Base-by-base conservation (phyloP, 2,113 vertebrate species). In the Pomatorhinus ruficollis region DNA sequence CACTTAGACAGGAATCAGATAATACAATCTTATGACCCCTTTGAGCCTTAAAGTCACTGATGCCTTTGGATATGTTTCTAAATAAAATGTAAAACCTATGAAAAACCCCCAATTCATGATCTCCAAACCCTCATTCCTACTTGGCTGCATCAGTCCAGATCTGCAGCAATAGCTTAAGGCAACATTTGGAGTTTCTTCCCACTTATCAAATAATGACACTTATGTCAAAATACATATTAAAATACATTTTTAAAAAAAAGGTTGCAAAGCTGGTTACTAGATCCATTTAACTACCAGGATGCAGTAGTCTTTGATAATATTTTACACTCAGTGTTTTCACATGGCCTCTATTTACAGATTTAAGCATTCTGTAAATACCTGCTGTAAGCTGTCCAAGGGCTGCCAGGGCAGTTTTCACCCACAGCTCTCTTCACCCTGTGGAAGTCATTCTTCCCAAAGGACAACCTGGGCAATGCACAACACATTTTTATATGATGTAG, bases 291-390 rank as follows among this genome's bases (percentile, higher is more conserved):
- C 27, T 57, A 83, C 75, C 81, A 83, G 40, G 35, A 87, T 84
- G 66, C 86, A 59, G 76, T 91, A 35, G 70, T 90, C 89, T 89
- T 85, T 64, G 64, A 88, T 96, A 72, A 80, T 72, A 71, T 78
- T 96, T 96, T 95, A 75, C 35, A 94, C 68, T 94, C 91, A 95
- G 82, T 85, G 4, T 30, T 90, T 95, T 93, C 69, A 65, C 59
- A 59, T 47, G 76, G 89, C 87, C 82, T 90, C 49, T 96, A 87
- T 97, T 97, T 96, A 95, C 90, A 95, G 89, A 94, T 94, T 88
- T 88, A 94, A 95, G 71, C 75, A 88, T 30, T 60, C 89, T 93
- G 81, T 91, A 94, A 96, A 95, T 96, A 97, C 56, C 81, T 93
- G 33, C 45, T 93, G 0, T 39, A 42, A 85, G 35, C 11, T 30